A percentile compares a stretch with the other conserved stretches of the same genome.
These are phyloP conservation scores for Nannoperca australis DNA, from an alignment of 2,797 vertebrate genomes.

Conservation along the genomic window DNA sequence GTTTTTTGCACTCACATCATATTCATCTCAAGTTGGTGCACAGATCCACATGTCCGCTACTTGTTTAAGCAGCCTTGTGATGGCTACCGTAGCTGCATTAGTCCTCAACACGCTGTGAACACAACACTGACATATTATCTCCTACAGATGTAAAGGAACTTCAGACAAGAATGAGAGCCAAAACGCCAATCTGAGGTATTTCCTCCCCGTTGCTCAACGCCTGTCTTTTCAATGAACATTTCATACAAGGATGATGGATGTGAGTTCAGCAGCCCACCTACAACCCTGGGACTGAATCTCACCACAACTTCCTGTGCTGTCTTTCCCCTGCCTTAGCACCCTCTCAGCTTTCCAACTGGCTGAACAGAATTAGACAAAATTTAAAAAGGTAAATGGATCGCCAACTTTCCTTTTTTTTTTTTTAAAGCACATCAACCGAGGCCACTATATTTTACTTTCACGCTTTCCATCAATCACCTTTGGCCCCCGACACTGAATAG, in stretches of 20 bases:
- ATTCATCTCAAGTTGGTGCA: not conserved
- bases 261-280: conserved; percentile 25
- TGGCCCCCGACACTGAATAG: not conserved
- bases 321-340: not conserved
- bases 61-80: not conserved
- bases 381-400: conserved; percentile 16
- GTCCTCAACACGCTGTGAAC: not conserved
- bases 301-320: conserved; percentile 36
- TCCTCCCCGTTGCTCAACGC: not conserved
- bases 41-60: not conserved
- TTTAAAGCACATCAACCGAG: conserved; percentile 7
- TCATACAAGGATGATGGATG: not conserved
- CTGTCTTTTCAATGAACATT: conserved; percentile 20
- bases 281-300: conserved; percentile 6
- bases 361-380: conserved; percentile 10
- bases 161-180: not conserved
- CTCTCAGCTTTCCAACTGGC: conserved; percentile 31
- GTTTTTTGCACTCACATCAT: not conserved
- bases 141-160: not conserved
- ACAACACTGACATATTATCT: conserved; percentile 1
- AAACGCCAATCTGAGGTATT: not conserved
- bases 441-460: conserved; percentile 13
- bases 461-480: conserved; percentile 29
- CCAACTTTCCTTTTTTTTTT: conserved; percentile 51
- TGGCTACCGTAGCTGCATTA: too few species aligned